A percentile compares a stretch with the other conserved stretches of the same genome.
Conservation (phyloP, 2,113 vertebrate genomes). For the Crotalus helleri region DNA sequence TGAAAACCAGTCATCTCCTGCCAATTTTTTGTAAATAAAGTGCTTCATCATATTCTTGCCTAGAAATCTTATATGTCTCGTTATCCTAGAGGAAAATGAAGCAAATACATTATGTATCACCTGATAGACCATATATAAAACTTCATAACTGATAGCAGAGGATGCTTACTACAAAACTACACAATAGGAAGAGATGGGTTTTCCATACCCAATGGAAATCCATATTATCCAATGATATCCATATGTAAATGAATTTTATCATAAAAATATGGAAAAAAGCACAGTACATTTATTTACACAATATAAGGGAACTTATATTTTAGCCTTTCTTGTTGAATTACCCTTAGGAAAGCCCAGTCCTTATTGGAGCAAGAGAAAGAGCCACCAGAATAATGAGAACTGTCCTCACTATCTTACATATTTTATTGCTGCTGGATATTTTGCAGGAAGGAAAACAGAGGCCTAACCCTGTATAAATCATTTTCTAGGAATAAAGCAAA, state of each 20-base stretch:
- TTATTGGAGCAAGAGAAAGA: neutral
- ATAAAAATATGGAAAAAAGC: neutral
- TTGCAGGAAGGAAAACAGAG: neutral
- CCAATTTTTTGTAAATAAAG: neutral
- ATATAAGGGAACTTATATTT: neutral
- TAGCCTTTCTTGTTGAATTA: neutral
- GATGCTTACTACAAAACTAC: neutral
- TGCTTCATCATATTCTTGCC: neutral
- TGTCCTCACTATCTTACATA: neutral
- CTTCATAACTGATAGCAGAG: conserved; percentile 13
- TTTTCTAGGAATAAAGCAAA: neutral
- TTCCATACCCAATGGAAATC: neutral
- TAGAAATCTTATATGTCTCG: conserved; percentile 36
- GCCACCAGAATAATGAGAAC: neutral
- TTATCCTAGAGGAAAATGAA: conserved; percentile 36
- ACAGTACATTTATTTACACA: neutral
- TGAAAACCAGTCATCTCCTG: conserved; percentile 22
- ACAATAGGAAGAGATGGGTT: conserved; percentile 3
- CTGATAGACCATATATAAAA: conserved; percentile 12
- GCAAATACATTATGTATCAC: conserved; percentile 16
- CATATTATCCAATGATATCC: neutral
- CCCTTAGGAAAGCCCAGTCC: neutral
- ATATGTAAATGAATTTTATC: neutral
- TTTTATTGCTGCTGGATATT: neutral
- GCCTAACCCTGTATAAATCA: neutral